Evolutionary conservation across 2,888 invertebrate species (phyloP), one percentile per base, ranked within the genome.

Genomic region (Rotaria sp.): DNA sequence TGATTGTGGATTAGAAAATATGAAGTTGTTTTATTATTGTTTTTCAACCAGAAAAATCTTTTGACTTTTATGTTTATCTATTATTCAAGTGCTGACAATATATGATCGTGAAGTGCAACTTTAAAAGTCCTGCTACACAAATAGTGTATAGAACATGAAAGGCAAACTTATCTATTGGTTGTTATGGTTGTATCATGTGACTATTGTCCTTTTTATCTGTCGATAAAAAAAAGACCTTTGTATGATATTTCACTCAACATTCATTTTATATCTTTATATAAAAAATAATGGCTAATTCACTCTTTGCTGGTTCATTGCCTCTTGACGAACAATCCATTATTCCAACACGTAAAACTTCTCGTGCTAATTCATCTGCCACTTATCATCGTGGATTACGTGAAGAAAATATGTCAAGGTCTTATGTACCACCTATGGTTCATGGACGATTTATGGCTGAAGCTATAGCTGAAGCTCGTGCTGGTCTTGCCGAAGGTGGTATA

Each of bases 401-500:
- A 30, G 67, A 5, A 35, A 1, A 0, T 13, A 18, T 67, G 35
- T n/a, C 67, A 35, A 7, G 35, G 7, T 38, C 67, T 4, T 21
- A 67, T 21, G 18, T 35, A 38, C 21, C 67, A 35, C 35, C 30
- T 18, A 21, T 35, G 18, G 13, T 38, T 21, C 67, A 67, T 35
- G 67, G 35, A 67, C 67, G 35, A 21, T 67, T 67, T 38, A 30
- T 67, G 1, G 2, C 67, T 35, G 80, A 80, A 45, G 45, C 45
- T 4, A 0, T 80, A n/a, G 80, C 45, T 45, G 80, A 80, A 80
- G 80, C 80, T 45, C 80, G 80, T 80, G 26, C 26, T n/a, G 45
- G 80, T 45, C 80, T 80, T 41, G 45, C 24, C 18, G 80, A 80
- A 80, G 80, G 80, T 41, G 80, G 80, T n/a, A 80, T 80, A 80